Evolutionary conservation across 1,140 invertebrate genomes (phyloP), one percentile per base, ranked within the genome.

Genomic region (Drosophila kurseongensis): DNA sequence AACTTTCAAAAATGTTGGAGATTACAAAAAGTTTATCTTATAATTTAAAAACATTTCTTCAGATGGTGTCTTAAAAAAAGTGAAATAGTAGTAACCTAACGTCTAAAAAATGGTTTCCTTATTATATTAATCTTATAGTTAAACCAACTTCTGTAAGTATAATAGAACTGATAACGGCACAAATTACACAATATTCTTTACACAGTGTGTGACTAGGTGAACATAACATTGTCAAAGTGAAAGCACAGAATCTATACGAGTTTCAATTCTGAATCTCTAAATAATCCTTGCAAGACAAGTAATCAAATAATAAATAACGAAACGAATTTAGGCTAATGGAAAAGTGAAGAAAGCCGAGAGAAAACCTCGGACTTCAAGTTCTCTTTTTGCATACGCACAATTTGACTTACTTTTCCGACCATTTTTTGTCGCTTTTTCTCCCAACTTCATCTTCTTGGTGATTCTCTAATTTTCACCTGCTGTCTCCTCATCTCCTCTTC

Each of bases 381-480:
- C 27, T 67, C 29, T 10, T 65, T 13, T 27, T 27, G 55, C 27
- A 5, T 44, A 60, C 45, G 63, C 36, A 51, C 45, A 61, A 51
- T 66, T 80, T 80, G 77, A 63, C 78, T 80, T 61, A 80, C 71
- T 80, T 80, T 80, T 80, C 10, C 42, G 42, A 45, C 47, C 47
- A 44, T 61, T 55, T 67, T 60, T 51, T 60, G 51, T 57, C 18
- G 18, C 40, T 38, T 52, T 48, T 58, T 13, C n/a, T 4, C 41
- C 41, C 61, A 76, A 51, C 18, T 52, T 54, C 2, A 51, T 58
- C 40, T 65, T 52, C 27, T 51, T 41, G 40, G 47, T 63, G 55
- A 42, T 82, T 82, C 74, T 74, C 55, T 55, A 63, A 82, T 81
- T 81, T 81, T 81, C 79, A 78, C 79, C 79, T 73, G 78, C 63